Evolutionary conservation across 1,140 invertebrate genomes (phyloP).

Genomic region (Pteromalus puparum): DNA sequence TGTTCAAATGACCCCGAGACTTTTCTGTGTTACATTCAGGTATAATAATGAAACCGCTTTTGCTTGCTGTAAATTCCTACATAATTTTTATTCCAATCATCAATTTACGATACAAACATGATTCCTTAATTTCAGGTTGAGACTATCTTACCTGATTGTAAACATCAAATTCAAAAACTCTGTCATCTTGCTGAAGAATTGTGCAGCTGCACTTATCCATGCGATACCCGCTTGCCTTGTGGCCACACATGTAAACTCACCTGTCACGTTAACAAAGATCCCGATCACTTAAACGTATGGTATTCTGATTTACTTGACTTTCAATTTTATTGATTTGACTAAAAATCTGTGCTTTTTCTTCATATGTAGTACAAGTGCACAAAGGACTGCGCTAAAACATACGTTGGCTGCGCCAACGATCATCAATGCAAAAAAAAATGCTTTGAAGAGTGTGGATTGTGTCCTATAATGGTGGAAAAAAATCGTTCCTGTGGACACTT

Average conservation of each 20-base stretch:
- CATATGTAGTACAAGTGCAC: not conserved
- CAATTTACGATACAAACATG: not conserved
- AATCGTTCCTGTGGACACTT: slow-evolving; percentile 72
- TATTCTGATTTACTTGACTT: not conserved
- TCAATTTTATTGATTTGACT: no score
- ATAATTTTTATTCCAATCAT: not conserved
- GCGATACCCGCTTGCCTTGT: slow-evolving; percentile 25
- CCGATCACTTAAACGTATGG: slow-evolving; percentile 13
- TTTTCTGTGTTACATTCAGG: slow-evolving; percentile 13
- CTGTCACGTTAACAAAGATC: slow-evolving; percentile 58
- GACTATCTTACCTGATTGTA: not conserved
- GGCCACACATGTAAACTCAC: not conserved
- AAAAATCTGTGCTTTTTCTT: no score
- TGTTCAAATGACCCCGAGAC: not conserved
- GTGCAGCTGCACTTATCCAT: not conserved
- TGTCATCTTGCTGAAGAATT: not conserved
- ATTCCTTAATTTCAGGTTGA: not conserved
- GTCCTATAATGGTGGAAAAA: slow-evolving; percentile 72
- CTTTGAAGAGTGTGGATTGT: slow-evolving; percentile 74
- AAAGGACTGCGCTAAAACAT: not conserved
- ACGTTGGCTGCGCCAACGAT: slow-evolving; percentile 29
- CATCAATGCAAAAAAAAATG: slow-evolving; percentile 75
- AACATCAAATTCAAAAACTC: slow-evolving; percentile 7
- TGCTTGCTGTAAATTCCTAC: no score
- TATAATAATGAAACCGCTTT: not conserved